Percentiles rank a stretch among this genome's conserved stretches.
phyloP scores from a whole-genome alignment of 2,113 vertebrate genomes.

The Rhegmatorhina hoffmannsi region DNA sequence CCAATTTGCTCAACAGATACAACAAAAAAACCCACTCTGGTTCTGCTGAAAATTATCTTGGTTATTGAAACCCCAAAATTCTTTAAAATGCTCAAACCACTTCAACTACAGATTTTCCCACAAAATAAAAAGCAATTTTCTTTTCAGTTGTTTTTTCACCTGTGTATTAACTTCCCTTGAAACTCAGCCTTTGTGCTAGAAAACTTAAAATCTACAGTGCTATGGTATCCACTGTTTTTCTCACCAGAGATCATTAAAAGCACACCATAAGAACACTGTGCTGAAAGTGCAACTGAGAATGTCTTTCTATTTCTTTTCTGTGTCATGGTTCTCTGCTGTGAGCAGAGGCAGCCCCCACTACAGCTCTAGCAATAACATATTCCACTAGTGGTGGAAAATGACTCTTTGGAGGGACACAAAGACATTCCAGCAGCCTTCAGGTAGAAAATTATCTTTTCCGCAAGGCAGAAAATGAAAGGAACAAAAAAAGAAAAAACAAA shows the following conservation, averaged over 20 bases:
- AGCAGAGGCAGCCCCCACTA: background rate
- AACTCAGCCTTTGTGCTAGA: background rate
- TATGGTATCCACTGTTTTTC: background rate
- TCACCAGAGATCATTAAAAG: background rate
- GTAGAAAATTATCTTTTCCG: background rate
- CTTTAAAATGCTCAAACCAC: background rate
- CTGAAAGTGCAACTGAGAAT: background rate
- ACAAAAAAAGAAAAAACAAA: background rate
- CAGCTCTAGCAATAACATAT: background rate
- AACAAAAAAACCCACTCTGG: background rate
- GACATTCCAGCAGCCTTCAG: background rate
- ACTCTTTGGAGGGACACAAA: background rate
- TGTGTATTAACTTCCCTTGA: background rate
- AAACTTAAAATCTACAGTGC: background rate
- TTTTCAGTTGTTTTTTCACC: background rate
- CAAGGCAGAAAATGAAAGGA: background rate
- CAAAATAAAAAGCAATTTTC: background rate
- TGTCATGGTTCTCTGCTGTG: background rate
- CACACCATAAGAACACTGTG: background rate
- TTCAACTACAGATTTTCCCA: background rate
- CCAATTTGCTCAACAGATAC: background rate
- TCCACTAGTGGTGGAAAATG: fast-evolving
- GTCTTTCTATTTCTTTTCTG: background rate
- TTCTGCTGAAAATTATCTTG: background rate
- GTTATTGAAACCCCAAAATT: background rate